These are phyloP conservation scores for Andrena bucephala DNA, from an alignment of 2,888 invertebrate genomes.

Conservation along the genomic window DNA sequence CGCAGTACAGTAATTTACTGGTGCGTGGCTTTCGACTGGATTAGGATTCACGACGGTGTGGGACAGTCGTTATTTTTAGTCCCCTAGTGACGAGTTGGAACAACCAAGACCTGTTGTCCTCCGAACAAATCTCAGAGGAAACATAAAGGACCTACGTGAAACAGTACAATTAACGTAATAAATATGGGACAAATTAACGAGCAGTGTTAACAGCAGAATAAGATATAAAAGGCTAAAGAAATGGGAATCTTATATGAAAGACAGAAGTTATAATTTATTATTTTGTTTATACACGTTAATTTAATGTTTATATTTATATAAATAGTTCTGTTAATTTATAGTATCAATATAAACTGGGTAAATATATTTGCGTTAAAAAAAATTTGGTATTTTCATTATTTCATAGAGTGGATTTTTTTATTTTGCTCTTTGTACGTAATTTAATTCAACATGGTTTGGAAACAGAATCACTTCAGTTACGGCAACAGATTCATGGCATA, in stretches of 20 bases:
- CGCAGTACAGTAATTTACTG: slow-evolving; percentile 63
- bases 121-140: background rate
- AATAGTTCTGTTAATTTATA: too few relatives aligned
- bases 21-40: slow-evolving; percentile 59
- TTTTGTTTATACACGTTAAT: too few relatives aligned
- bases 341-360: too few relatives aligned
- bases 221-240: background rate
- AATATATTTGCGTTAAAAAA: too few relatives aligned
- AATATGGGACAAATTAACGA: background rate
- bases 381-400: too few relatives aligned
- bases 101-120: slow-evolving; percentile 30
- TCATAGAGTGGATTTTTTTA: too few relatives aligned
- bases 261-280: too few relatives aligned
- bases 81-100: slow-evolving; percentile 36
- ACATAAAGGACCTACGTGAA: background rate
- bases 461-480: too few relatives aligned
- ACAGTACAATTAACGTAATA: background rate
- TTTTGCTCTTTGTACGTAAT: too few relatives aligned
- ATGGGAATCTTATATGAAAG: background rate
- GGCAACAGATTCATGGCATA: too few relatives aligned
- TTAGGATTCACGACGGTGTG: slow-evolving; percentile 47
- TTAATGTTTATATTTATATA: too few relatives aligned
- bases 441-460: too few relatives aligned
- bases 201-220: background rate
- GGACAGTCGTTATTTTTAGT: slow-evolving; percentile 56